Evolutionary conservation across 2,888 invertebrate species (phyloP), one percentile per base, ranked within the genome.

Genomic region (Agapetus fuscipes): DNA sequence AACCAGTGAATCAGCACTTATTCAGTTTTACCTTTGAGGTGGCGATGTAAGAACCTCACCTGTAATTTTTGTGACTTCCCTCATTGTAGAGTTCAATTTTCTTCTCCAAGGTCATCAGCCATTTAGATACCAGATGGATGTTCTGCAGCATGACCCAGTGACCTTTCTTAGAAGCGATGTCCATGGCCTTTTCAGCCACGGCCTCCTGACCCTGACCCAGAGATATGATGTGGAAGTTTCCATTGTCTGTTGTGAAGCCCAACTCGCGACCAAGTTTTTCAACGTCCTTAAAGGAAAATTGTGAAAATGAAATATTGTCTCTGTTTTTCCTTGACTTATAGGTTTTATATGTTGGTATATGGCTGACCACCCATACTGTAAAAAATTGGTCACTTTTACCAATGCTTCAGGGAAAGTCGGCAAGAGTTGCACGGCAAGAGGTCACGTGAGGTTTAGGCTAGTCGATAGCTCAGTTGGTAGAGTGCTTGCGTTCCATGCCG

Each of bases 91-190:
- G 79, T 58, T 94, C 94, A 72, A 94, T 80, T 59, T 85, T 87
- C 64, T 94, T 94, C 57, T 95, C 95, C 12, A 95, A 66, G 0
- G 74, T 77, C 0, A 85, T 61, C n/a, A 95, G 65, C 94, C 95
- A 95, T 50, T 75, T 84, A 14, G 81, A 79, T 0, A 95, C 94
- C 45, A 95, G 72, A 64, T 95, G 95, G 41, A 95, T 81, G 59
- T 95, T 95, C 69, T 94, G 83, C 30, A 95, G 64, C 41, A 95
- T 85, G 12, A 94, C 93, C 95, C 95, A 95, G 53, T 94, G 85
- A 0, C 94, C 94, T 25, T 76, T 56, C 26, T 61, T 65, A 0
- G 85, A 74, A 0, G 90, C 86, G 1, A 79, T 55, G 31, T 80
- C 79, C 76, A 95, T 83, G 0, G 90, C 87, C 48, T 76, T 74